Evolutionary conservation across 2,113 vertebrate genomes (phyloP).

Genomic region (Myotis brandtii): DNA sequence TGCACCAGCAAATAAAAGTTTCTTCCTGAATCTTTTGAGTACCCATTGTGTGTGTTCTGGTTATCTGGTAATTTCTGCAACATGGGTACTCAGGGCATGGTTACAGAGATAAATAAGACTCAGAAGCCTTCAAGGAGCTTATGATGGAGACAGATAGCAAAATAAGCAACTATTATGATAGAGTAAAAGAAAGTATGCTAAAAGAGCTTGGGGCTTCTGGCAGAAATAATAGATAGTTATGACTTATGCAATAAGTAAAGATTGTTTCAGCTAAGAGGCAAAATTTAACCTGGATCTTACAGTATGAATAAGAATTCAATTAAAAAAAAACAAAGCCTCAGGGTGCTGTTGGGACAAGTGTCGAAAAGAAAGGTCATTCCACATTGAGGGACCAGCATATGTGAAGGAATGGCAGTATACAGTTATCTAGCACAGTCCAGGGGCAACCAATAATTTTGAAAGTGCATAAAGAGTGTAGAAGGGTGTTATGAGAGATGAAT

Average conservation of each 20-base stretch:
- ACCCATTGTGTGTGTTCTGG: no score
- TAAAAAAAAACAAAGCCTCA: neutral
- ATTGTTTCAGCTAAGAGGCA: neutral
- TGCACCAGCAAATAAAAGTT: no score
- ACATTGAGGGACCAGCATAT: neutral
- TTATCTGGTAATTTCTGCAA: no score
- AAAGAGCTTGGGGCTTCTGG: neutral
- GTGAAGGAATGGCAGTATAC: neutral
- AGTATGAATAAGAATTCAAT: slow-evolving; percentile 21
- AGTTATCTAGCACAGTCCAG: neutral
- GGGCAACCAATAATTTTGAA: neutral
- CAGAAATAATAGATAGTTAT: slow-evolving; percentile 30
- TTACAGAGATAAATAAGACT: neutral
- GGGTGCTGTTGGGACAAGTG: neutral
- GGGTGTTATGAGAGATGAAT: neutral
- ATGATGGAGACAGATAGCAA: slow-evolving; percentile 16
- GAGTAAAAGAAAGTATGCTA: slow-evolving; percentile 28
- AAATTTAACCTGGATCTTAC: slow-evolving; percentile 47
- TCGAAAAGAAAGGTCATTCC: neutral
- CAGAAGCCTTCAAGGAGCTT: neutral
- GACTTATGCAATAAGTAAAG: slow-evolving; percentile 10
- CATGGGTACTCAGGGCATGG: neutral
- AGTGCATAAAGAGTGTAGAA: neutral
- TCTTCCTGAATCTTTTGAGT: no score
- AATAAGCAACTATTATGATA: neutral